Conservation (phyloP, 2,113 vertebrate genomes). For the Mus pahari region DNA sequence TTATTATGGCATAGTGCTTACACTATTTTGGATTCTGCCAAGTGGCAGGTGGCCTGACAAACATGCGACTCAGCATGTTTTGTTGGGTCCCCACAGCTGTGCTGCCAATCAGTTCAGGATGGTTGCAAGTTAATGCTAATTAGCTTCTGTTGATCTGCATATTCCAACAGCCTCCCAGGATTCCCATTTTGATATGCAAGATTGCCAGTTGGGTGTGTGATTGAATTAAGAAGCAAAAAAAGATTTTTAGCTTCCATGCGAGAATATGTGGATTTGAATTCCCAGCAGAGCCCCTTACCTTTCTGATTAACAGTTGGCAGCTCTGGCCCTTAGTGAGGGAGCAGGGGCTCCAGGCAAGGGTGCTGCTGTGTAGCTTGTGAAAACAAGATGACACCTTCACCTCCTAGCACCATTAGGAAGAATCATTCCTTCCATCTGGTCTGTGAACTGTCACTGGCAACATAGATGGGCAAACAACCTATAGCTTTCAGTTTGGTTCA, state of each 20-base stretch:
- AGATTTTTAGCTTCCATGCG: conserved; percentile 85
- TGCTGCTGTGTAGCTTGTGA: conserved; percentile 82
- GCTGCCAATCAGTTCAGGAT: conserved; percentile 91
- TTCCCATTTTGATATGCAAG: conserved; percentile 90
- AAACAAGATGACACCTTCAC: conserved; percentile 66
- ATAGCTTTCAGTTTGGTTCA: conserved; percentile 40
- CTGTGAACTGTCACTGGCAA: conserved; percentile 79
- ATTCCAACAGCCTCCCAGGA: conserved; percentile 89
- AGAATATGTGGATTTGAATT: conserved; percentile 81
- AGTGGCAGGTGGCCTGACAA: conserved; percentile 91
- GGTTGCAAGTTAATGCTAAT: conserved; percentile 92
- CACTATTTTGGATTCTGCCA: conserved; percentile 89
- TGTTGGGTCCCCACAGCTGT: conserved; percentile 91
- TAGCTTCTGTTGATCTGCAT: conserved; percentile 93
- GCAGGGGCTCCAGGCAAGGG: conserved; percentile 65
- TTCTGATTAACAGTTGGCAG: conserved; percentile 81
- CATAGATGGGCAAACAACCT: conserved; percentile 73
- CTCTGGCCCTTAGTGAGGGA: conserved; percentile 58
- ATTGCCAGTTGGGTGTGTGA: conserved; percentile 89
- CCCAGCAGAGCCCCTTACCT: conserved; percentile 81
- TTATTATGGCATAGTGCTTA: conserved; percentile 87
- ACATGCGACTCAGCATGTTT: conserved; percentile 91
- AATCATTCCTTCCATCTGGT: conserved; percentile 86
- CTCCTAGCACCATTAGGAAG: conserved; percentile 76
- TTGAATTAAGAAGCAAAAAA: conserved; percentile 88